These are phyloP conservation scores for Peromyscus aztecus DNA, from an alignment of 2,797 vertebrate genomes.

Conservation along the genomic window DNA sequence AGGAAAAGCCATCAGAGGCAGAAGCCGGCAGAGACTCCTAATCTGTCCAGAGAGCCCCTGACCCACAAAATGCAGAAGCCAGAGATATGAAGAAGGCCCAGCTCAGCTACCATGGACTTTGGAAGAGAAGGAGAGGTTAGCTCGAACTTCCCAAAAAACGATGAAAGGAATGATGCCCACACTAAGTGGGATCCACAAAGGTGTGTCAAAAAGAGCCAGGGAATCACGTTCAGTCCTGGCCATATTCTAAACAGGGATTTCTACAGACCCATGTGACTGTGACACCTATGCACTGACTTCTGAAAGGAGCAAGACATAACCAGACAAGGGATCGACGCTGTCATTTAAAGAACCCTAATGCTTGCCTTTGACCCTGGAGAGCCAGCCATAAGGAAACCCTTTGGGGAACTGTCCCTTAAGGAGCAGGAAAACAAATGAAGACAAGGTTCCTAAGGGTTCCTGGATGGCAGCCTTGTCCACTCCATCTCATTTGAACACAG, in stretches of 20 bases:
- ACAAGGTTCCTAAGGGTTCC: accelerated
- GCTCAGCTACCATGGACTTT: accelerated
- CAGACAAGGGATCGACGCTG: neutral
- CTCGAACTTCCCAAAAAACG: accelerated
- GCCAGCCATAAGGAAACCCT: neutral
- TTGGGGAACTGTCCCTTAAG: neutral
- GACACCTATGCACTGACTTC: neutral
- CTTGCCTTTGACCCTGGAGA: neutral
- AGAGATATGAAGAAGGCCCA: accelerated
- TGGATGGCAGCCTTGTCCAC: accelerated
- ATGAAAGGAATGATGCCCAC: neutral
- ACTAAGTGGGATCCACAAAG: neutral
- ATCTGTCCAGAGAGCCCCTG: neutral
- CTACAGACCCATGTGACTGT: accelerated
- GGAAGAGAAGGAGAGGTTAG: accelerated
- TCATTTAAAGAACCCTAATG: neutral
- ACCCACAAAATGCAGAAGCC: neutral
- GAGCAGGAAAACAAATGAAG: neutral
- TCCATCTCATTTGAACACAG: neutral
- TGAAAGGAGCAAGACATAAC: neutral
- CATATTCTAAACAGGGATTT: neutral
- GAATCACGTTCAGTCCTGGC: accelerated
- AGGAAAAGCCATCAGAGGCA: neutral
- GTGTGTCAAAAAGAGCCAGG: neutral
- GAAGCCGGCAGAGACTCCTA: neutral